Evolutionary conservation across 2,797 vertebrate genomes (phyloP).

Genomic region (Simalia tracyae): DNA sequence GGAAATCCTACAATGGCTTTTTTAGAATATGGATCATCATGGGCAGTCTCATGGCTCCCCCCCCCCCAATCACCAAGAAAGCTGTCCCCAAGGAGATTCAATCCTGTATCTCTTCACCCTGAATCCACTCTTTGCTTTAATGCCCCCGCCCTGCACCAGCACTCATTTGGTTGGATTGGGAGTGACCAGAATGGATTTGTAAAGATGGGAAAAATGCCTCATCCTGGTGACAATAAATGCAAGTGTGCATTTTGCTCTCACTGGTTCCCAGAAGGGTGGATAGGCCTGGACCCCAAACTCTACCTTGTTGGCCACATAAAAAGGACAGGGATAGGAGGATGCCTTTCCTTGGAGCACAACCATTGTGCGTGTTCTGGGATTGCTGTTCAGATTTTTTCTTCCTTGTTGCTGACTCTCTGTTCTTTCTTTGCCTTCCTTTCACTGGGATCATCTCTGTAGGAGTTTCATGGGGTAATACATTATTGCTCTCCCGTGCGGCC

Average conservation of each 20-base stretch:
- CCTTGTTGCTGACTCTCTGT: conserved; percentile 72
- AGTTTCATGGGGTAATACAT: conserved; percentile 98
- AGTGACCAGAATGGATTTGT: not conserved
- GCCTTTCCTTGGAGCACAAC: not conserved
- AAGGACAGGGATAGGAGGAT: not conserved
- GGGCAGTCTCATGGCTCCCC: no score
- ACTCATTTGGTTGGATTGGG: not conserved
- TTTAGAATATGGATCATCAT: no score
- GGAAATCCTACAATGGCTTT: no score
- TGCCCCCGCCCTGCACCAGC: not conserved
- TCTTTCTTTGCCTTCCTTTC: conserved; percentile 77
- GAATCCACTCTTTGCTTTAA: not conserved
- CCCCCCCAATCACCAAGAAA: not conserved
- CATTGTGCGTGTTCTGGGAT: conserved; percentile 67
- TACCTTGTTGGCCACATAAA: not conserved
- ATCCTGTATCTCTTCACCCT: not conserved
- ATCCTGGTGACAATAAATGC: not conserved
- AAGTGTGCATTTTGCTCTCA: rapidly evolving
- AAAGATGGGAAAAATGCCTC: rapidly evolving
- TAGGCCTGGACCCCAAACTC: rapidly evolving
- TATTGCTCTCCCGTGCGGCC: conserved; percentile 73
- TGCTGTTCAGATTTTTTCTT: conserved; percentile 41
- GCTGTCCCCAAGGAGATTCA: not conserved
- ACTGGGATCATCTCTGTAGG: conserved; percentile 84
- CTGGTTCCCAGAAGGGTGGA: not conserved